phyloP scores from a whole-genome alignment of 2,888 invertebrate genomes.

The Plebejus melissa region DNA sequence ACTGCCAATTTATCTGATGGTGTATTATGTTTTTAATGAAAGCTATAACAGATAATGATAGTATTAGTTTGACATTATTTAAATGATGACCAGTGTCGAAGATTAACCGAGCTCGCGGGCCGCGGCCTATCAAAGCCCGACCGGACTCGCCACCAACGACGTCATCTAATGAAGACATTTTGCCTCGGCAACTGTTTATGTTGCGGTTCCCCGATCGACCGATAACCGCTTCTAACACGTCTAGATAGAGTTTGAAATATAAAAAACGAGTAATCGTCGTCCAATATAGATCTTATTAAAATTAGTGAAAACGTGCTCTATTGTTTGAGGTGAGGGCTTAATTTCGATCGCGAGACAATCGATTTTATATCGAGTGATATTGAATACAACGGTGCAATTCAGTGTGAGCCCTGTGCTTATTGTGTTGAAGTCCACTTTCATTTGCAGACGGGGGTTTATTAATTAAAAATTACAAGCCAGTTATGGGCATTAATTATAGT shows the following conservation, averaged over 20 bases:
- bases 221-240: slow-evolving; percentile 23
- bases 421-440: slow-evolving; percentile 1
- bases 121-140: slow-evolving; percentile 24
- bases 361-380: slow-evolving; percentile 19
- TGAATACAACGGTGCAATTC: not conserved
- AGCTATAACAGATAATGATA: not conserved
- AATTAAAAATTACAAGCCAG: slow-evolving; percentile 40
- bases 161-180: slow-evolving; percentile 64
- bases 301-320: slow-evolving; percentile 30
- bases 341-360: not conserved
- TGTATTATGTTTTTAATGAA: not conserved
- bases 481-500: slow-evolving; percentile 37
- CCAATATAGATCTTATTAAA: slow-evolving; percentile 3
- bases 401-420: not conserved
- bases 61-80: slow-evolving; percentile 6
- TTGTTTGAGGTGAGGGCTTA: slow-evolving; percentile 25
- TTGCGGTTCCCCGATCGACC: slow-evolving; percentile 44
- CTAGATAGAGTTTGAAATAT: not conserved
- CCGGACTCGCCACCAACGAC: slow-evolving; percentile 56
- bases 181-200: slow-evolving; percentile 49
- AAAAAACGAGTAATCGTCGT: not conserved
- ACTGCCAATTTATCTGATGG: not conserved
- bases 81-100: slow-evolving; percentile 3
- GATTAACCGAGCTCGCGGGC: slow-evolving; percentile 18
- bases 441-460: slow-evolving; percentile 29